Evolutionary conservation across 2,888 invertebrate genomes (phyloP).

Genomic region (Pollenia griseotomentosa): DNA sequence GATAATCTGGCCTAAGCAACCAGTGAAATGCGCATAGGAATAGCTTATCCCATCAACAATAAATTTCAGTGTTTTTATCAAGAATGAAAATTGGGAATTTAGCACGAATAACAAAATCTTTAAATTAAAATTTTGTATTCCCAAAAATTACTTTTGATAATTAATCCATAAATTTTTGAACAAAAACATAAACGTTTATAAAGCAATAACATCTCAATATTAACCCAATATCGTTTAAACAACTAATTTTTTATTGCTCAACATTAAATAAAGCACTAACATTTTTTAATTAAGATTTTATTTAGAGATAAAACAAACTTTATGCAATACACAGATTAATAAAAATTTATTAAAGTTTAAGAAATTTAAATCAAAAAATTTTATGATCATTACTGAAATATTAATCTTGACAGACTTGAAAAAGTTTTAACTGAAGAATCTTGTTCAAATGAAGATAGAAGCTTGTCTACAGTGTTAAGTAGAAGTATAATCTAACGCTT

Average conservation of each 20-base stretch:
- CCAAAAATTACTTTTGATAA: no score
- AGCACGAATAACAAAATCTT: no score
- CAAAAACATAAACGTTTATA: background rate
- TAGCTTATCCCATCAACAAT: no score
- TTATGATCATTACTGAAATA: background rate
- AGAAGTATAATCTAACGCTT: constrained; percentile 7
- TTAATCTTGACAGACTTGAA: constrained; percentile 56
- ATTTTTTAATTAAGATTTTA: constrained; percentile 31
- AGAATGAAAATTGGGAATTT: no score
- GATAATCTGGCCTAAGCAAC: no score
- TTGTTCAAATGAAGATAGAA: constrained; percentile 34
- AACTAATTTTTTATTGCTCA: constrained; percentile 2
- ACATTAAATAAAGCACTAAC: constrained; percentile 13
- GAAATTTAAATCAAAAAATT: constrained; percentile 39
- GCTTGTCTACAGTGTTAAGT: constrained; percentile 24
- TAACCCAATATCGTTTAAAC: constrained; percentile 14
- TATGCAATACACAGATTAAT: constrained; percentile 18
- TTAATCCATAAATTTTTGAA: no score
- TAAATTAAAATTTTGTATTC: no score
- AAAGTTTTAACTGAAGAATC: constrained; percentile 37
- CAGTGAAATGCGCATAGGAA: no score
- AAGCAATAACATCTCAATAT: background rate
- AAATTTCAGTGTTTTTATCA: no score
- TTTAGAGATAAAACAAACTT: constrained; percentile 38
- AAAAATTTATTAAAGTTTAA: background rate